Percentiles rank a stretch among this genome's conserved stretches.
phyloP scores from a whole-genome alignment of 2,888 invertebrate genomes.

The Callinectes sapidus region DNA sequence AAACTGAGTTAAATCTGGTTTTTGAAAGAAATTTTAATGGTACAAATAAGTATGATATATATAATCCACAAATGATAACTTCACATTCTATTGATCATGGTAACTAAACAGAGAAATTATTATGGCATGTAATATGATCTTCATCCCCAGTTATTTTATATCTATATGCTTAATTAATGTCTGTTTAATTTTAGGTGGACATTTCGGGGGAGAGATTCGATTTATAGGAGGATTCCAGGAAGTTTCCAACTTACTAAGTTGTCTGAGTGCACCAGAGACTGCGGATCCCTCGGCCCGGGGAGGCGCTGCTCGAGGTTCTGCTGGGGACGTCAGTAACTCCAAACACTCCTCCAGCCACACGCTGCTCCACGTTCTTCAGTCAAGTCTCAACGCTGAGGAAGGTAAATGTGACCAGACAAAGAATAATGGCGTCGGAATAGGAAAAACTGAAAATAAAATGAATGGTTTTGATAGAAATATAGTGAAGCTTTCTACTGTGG shows the following conservation, averaged over 20 bases:
- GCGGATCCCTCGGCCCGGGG: neutral
- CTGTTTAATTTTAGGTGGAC: slow-evolving; percentile 77
- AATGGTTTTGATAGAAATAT: neutral
- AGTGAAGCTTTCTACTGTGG: neutral
- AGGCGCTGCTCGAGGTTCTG: neutral
- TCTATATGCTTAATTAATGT: too few species aligned
- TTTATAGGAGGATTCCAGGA: slow-evolving; percentile 66
- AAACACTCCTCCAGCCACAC: neutral
- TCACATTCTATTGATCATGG: too few species aligned
- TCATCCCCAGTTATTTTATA: too few species aligned
- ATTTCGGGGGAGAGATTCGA: slow-evolving; percentile 24
- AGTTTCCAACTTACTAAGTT: slow-evolving; percentile 67
- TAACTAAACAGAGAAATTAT: too few species aligned
- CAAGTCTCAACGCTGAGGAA: neutral
- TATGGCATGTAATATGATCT: too few species aligned
- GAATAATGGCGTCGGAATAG: neutral
- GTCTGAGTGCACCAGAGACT: slow-evolving; percentile 53
- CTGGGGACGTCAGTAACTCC: neutral
- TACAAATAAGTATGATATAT: too few species aligned
- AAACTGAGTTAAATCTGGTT: too few species aligned
- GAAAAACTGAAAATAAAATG: neutral
- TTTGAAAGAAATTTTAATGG: too few species aligned
- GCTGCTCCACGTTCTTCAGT: neutral
- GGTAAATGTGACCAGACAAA: neutral
- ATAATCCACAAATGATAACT: too few species aligned